Conservation (phyloP, 2,888 invertebrate genomes). For the Ecliptopera silaceata region DNA sequence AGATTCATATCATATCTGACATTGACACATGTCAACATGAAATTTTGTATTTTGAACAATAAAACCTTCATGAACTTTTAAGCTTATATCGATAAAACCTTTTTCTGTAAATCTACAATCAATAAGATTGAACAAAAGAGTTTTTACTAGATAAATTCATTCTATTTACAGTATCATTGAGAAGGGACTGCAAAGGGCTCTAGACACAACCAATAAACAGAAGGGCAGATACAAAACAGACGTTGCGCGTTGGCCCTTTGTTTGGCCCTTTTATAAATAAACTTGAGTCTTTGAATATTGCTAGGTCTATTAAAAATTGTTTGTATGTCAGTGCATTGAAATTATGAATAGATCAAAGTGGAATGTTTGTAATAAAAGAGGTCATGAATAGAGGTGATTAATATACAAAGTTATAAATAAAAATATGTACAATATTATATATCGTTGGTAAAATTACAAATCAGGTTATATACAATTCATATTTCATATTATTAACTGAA, state of each 20-base stretch:
- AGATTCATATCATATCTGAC: neutral
- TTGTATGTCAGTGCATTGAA: conserved; percentile 29
- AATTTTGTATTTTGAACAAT: neutral
- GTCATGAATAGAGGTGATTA: conserved; percentile 8
- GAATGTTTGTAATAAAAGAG: neutral
- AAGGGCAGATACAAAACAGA: conserved; percentile 73
- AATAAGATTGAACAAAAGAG: conserved; percentile 16
- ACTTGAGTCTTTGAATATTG: conserved; percentile 58
- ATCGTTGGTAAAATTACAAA: no score
- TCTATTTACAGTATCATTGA: conserved; percentile 54
- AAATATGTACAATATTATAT: no score
- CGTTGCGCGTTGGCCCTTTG: conserved; percentile 66
- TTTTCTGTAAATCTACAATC: conserved; percentile 15
- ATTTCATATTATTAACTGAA: no score
- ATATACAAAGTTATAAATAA: neutral
- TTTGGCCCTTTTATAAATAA: conserved; percentile 69
- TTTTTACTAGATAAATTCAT: conserved; percentile 43
- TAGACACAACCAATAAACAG: conserved; percentile 74
- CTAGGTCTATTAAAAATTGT: conserved; percentile 38
- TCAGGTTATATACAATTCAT: no score
- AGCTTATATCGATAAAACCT: conserved; percentile 10
- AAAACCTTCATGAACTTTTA: conserved; percentile 4
- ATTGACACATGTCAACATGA: neutral
- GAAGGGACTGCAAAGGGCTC: conserved; percentile 52
- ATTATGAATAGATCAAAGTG: conserved; percentile 23